Evolutionary conservation across 2,797 vertebrate species (phyloP), one percentile per base, ranked within the genome.

Genomic region (Novumbra hubbsi): DNA sequence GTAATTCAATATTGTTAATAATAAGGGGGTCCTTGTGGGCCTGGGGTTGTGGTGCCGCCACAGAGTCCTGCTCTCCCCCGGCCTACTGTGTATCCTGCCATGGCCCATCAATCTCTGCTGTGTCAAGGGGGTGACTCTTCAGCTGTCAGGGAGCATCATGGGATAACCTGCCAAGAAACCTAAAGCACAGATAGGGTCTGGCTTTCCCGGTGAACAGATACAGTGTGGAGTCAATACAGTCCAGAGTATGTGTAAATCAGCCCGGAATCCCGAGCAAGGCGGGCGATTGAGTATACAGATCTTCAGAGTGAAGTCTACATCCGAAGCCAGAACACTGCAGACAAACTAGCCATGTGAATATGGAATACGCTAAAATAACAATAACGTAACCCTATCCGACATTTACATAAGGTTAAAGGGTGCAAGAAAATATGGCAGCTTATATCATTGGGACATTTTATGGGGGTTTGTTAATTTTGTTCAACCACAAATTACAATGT

Each of bases 61-160:
- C 85, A 72, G 79, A 78, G 75, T 85, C 74, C 76, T 81, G 12
- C 76, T 76, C 80, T 78, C 83, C 78, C 70, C 71, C 83, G 89
- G 92, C 90, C 93, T 94, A 92, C 94, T 90, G 90, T 92, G 90
- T 90, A 85, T 90, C 90, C 90, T 89, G 88, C 89, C 84, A 91
- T 90, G 86, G 63, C 80, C 80, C 83, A 91, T 93, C 94, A 95
- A 97, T 95, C 92, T 90, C 87, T 70, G 80, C 78, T 78, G 88
- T 95, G 95, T 95, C 95, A 94, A 85, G 83, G 88, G 92, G 91
- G 92, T 94, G 93, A 93, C 83, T 91, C 89, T 92, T 96, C 96
- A 97, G 96, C 96, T 98, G 96, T 95, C 95, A 85, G 76, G 92
- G 84, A 89, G 89, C 89, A 95, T 96, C 94, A 95, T 79, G 87